Base-by-base conservation (phyloP, 2,797 vertebrate genomes). In the Glyptemys insculpta region DNA sequence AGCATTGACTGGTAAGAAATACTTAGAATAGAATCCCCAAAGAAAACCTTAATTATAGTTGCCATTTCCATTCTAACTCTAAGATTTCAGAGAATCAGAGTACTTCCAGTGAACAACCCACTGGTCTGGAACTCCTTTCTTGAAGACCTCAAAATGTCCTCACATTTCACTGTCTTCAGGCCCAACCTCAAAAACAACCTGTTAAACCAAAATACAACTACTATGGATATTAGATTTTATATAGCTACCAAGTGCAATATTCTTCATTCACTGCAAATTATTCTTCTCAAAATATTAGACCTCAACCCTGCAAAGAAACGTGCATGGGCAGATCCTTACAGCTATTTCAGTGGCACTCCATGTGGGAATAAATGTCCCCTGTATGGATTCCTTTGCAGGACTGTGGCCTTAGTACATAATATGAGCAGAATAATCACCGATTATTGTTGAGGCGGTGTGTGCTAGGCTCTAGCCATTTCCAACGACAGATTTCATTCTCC, bases 61-160 rank as follows among this genome's bases (percentile, higher is more conserved):
- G 68, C 21, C 34, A 84, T 88, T 92, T 86, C 81, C 52, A 79
- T 25, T 14, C 9, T 59, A 89, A 10, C 82, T 93, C 87, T 65
- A 83, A 94, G 86, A 31, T 76, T 76, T 92, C 79, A 94, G 29
- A 92, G 44, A 94, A 86, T 2, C 25, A 92, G 83, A 86, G 57
- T 50, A 86, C 52, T 94, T 95, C 83, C 79, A 83, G 87, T 65
- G 94, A 85, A 95, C 85, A 95, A 91, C 76, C 89, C 96, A 89
- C 90, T 95, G 86, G 91, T 94, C 76, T 96, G 68, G 44, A 56
- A 52, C 68, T 97, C 85, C 56, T 44, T 37, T 72, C 65, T 56
- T 21, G 90, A 88, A 86, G 9, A 49, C 31, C 81, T 52, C 81
- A 41, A 41, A 91, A 96, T 83, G 23, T 41, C 68, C 37, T 41